Conservation (phyloP, 2,888 invertebrate genomes). For the Xanthia icteritia region DNA sequence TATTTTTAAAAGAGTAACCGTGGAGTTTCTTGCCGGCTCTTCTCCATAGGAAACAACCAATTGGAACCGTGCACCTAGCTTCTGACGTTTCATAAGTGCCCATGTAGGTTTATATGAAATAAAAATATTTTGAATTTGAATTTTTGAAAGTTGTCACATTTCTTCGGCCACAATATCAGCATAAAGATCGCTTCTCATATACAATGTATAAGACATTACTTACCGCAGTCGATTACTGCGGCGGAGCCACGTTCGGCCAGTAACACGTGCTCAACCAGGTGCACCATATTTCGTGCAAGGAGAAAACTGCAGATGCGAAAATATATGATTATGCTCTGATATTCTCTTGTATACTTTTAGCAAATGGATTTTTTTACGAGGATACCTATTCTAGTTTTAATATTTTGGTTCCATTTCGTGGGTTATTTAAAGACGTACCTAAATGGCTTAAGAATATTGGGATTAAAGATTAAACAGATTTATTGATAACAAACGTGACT, state of each 20-base stretch:
- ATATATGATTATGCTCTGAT: constrained; percentile 29
- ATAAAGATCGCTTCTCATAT: constrained; percentile 48
- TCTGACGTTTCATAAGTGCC: no score
- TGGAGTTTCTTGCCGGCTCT: no score
- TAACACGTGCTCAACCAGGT: constrained; percentile 46
- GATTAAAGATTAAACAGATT: neutral
- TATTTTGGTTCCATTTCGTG: constrained; percentile 2
- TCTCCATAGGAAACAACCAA: no score
- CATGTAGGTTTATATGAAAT: no score
- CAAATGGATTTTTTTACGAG: constrained; percentile 29
- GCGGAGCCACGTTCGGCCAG: constrained; percentile 33
- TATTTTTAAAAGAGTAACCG: no score
- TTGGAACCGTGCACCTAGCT: no score
- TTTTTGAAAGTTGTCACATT: no score
- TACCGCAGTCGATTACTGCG: constrained; percentile 17
- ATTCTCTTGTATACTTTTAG: constrained; percentile 14
- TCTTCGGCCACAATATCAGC: constrained; percentile 28
- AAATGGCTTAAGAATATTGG: neutral
- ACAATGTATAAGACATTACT: constrained; percentile 40
- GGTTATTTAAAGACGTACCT: neutral
- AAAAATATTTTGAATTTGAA: no score
- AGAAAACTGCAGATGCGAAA: constrained; percentile 41
- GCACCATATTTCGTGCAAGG: constrained; percentile 30
- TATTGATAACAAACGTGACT: neutral
- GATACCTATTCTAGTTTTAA: neutral